Evolutionary conservation across 2,888 invertebrate species (phyloP), one percentile per base, ranked within the genome.

Genomic region (Drosophila falleni): DNA sequence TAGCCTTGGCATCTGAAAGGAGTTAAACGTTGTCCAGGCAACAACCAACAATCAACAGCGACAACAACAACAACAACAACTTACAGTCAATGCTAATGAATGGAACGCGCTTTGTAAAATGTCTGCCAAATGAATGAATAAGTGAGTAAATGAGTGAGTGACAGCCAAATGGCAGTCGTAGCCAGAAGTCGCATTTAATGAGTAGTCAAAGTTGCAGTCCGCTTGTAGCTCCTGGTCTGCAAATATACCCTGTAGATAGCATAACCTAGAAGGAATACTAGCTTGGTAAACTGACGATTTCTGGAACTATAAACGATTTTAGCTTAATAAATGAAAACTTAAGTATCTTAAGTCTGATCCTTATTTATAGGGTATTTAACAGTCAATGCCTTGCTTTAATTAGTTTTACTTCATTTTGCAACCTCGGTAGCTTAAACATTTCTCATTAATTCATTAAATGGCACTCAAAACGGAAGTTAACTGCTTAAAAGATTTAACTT

Each of bases 21-120:
- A 71, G 65, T 46, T 44, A 55, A 70, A 31, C n/a, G 74, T 71
- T 66, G 83, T 67, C 74, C 49, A 51, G 44, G 49, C 76, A 76
- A 70, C 73, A 46, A 53, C 13, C 55, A 55, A 51, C 33, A 58
- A 11, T 13, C 65, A 42, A 35, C 53, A 44, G 35, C 79, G 59
- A 63, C 63, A 35, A 5, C 63, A 44, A 37, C 70, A 54, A 49
- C 72, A 53, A 51, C 54, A 54, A 67, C 60, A 61, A 56, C 59
- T 56, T 54, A 23, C 61, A 80, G 83, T 55, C 71, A 64, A 67
- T 78, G 87, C 74, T 83, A 84, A 89, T 89, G 84, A 84, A 87
- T 83, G 85, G 55, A 78, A 81, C 74, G 85, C 81, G 85, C 79
- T 81, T 78, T 84, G 78, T 84, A 71, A 85, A 85, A 71, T 83